Base-by-base conservation (phyloP, 2,113 vertebrate species). In the Cryptotis parvus region DNA sequence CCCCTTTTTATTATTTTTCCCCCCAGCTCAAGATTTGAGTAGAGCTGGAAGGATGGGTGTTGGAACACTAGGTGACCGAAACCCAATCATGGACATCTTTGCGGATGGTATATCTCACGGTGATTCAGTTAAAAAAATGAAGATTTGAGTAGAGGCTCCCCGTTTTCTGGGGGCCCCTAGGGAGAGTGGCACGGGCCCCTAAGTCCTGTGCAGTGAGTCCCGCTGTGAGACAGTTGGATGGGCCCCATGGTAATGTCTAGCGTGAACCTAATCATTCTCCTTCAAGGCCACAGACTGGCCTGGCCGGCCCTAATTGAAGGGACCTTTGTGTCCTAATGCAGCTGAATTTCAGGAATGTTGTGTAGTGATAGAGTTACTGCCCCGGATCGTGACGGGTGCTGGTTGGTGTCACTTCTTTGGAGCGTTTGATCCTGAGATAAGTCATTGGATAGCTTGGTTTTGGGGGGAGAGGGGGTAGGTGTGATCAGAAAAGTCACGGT, bases 301-400 rank as follows among this genome's bases (percentile, higher is more conserved):
- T 77, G 86, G 66, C 78, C 66, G 63, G 14, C 63, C 31, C 58
- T 93, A 76, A 94, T 83, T 61, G 58, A 90, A 91, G 85, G 79
- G 84, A 82, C 73, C 84, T 94, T 94, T 93, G 83, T 90, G 61
- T 84, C 45, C 31, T 43, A 27, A 31, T 93, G 85, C n/a, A 26
- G 49, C 37, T 83, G 82, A 90, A 70, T 6, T 75, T 79, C 29
- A 72, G 86, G 39, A 75, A 58, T 58, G n/a, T 92, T 84, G 39
- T 29, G 78, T 73, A 85, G 22, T 88, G 85, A 88, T 37, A 82
- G 84, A 52, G 43, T 92, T 66, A 35, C 6, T 69, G 79, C 55
- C 49, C 37, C 63, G 77, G 69, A 4, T 55, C 79, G 39, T 87
- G 33, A 37, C 3, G 52, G 82, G 8, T 10, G 8, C 41, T 10